These are phyloP conservation scores for Heliocidaris tuberculata DNA, from an alignment of 35 echinoderm and acorn worm species.

Conservation along the genomic window DNA sequence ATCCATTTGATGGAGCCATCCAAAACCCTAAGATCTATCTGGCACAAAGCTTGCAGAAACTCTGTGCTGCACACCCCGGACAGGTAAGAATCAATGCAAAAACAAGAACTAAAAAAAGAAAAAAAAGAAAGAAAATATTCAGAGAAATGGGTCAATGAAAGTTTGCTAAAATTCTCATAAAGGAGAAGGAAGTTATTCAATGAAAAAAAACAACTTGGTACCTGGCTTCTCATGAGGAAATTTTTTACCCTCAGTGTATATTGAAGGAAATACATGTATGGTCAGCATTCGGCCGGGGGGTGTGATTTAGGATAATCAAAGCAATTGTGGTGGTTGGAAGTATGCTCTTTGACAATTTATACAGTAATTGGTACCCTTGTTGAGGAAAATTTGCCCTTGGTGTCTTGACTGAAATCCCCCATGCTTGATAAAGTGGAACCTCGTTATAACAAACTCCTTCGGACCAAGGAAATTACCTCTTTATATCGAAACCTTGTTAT, in stretches of 20 bases:
- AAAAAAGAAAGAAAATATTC: not conserved
- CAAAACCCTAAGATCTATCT: constrained; percentile 78
- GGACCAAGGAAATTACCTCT: too few relatives aligned
- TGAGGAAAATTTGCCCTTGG: too few relatives aligned
- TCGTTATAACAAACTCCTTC: too few relatives aligned
- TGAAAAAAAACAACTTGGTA: not conserved
- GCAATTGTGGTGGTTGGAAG: too few relatives aligned
- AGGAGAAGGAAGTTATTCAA: not conserved
- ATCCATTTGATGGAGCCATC: constrained; percentile 80
- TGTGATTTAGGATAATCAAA: too few relatives aligned
- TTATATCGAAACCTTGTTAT: too few relatives aligned
- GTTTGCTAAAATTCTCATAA: not conserved
- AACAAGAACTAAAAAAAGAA: not conserved
- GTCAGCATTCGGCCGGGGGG: too few relatives aligned
- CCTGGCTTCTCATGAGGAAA: not conserved
- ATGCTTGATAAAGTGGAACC: too few relatives aligned
- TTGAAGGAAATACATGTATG: too few relatives aligned
- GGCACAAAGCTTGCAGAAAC: constrained; percentile 76
- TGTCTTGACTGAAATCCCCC: too few relatives aligned
- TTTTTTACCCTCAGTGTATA: not conserved
- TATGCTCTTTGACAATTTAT: too few relatives aligned
- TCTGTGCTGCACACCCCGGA: constrained; percentile 71
- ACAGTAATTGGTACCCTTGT: too few relatives aligned
- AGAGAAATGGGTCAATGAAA: not conserved
- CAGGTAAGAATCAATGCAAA: constrained; percentile 53